Base-by-base conservation (phyloP, 92 coral and sea anemone genomes). In the Phenganax stokvisi region DNA sequence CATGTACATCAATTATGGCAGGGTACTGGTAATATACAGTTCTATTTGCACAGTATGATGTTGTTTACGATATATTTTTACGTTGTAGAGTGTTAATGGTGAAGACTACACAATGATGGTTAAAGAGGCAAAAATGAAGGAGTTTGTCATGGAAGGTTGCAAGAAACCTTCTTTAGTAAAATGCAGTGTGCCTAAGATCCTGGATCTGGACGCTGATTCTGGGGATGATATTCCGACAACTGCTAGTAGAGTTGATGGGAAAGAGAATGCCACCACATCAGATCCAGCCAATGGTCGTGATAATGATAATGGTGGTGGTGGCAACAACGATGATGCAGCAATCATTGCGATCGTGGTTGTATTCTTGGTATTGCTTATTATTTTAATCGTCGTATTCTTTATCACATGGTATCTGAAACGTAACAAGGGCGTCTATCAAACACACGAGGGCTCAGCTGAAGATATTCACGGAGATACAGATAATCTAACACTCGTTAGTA, bases 401-500 rank as follows among this genome's bases (percentile, higher is more conserved):
- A 63, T 79, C 63, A 79, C 83, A 3, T 79, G 83, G 83, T 79
- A 79, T 64, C 74, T 79, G 57, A 79, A 79, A 54, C 72, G 83
- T 30, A 79, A 79, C 74, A 79, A 79, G 61, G 83, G 83, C 10
- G 83, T 63, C 56, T 79, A 79, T 56, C 83, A 79, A 54, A 79
- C 83, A 15, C 83, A 79, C 74, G 83, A 79, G 54, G 83, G 83
- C 11, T 79, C 83, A 9, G 83, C 83, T 13, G 83, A 79, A 29
- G n/a, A 79, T 62, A 64, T 79, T 20, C 83, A 79, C 56, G 83
- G 83, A 15, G 83, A 79, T 29, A 79, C 83, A 47, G 83, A 79
- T 29, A 79, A 79, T 79, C 69, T 79, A 47, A 79, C 83, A 55
- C 83, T 79, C 10, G 83, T 79, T 54, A 79, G 73, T 61, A 79